Evolutionary conservation across 2,888 invertebrate genomes (phyloP).

Genomic region (Amaurobius ferox): DNA sequence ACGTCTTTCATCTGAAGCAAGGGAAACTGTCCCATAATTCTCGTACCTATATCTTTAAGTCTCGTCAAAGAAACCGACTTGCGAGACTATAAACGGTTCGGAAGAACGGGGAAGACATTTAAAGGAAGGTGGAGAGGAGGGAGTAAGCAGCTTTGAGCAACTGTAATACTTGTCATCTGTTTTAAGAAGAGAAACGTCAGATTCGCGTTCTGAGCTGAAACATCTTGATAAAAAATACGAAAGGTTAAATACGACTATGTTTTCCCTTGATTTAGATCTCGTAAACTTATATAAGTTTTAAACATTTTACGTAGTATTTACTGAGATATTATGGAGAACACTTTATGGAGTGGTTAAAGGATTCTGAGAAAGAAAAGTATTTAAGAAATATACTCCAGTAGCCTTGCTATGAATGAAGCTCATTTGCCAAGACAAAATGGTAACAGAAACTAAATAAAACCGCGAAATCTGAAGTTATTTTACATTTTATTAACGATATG

Average conservation of each 20-base stretch:
- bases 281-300: background rate
- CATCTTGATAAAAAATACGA: conserved; percentile 50
- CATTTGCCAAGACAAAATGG: too few species aligned
- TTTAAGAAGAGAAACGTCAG: conserved; percentile 37
- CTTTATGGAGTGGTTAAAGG: background rate
- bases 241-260: background rate
- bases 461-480: too few species aligned
- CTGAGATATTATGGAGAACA: too few species aligned
- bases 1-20: conserved; percentile 30
- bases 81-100: conserved; percentile 33
- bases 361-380: too few species aligned
- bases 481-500: too few species aligned
- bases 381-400: too few species aligned
- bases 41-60: conserved; percentile 39
- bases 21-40: conserved; percentile 55
- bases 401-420: too few species aligned
- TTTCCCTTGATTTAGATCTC: background rate
- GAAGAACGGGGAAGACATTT: background rate
- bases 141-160: conserved; percentile 26
- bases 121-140: background rate
- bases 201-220: conserved; percentile 49
- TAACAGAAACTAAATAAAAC: too few species aligned
- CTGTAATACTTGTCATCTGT: conserved; percentile 67
- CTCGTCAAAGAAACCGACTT: conserved; percentile 49
- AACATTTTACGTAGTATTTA: too few species aligned